Conservation (phyloP, 2,113 vertebrate genomes). For the Pardalotus punctatus region DNA sequence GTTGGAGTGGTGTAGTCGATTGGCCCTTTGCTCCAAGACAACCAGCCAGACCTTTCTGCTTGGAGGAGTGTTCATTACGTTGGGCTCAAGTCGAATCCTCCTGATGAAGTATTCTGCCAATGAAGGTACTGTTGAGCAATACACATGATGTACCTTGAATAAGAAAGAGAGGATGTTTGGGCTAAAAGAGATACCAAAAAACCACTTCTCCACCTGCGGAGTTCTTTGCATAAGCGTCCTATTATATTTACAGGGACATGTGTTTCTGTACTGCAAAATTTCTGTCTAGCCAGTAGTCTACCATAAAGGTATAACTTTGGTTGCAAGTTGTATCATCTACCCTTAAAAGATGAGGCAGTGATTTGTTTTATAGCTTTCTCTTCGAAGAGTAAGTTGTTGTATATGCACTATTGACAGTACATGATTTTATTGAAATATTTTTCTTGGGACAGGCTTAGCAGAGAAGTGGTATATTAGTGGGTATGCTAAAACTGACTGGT, state of each 20-base stretch:
- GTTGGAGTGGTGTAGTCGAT: constrained; percentile 49
- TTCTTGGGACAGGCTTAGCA: not conserved
- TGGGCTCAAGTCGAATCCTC: constrained; percentile 91
- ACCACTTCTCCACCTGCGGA: not conserved
- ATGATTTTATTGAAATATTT: not conserved
- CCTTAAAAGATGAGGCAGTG: not conserved
- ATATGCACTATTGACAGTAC: accelerated
- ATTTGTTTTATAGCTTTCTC: not conserved
- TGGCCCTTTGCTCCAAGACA: constrained; percentile 74
- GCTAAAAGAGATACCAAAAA: not conserved
- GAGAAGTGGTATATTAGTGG: not conserved
- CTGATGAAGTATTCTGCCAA: constrained; percentile 93
- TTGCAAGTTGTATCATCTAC: not conserved
- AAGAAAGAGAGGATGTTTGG: not conserved
- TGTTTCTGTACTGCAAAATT: not conserved
- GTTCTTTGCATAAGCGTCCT: not conserved
- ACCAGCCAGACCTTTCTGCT: constrained; percentile 81
- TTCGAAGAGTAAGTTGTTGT: not conserved
- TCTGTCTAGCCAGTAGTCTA: not conserved
- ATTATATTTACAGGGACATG: not conserved
- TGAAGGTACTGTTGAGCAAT: constrained; percentile 73
- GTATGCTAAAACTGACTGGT: not conserved
- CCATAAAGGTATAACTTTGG: not conserved
- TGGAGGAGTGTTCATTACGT: constrained; percentile 78
- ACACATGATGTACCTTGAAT: not conserved